Base-by-base conservation (phyloP, 2,797 vertebrate species). In the Rhinophrynus dorsalis region DNA sequence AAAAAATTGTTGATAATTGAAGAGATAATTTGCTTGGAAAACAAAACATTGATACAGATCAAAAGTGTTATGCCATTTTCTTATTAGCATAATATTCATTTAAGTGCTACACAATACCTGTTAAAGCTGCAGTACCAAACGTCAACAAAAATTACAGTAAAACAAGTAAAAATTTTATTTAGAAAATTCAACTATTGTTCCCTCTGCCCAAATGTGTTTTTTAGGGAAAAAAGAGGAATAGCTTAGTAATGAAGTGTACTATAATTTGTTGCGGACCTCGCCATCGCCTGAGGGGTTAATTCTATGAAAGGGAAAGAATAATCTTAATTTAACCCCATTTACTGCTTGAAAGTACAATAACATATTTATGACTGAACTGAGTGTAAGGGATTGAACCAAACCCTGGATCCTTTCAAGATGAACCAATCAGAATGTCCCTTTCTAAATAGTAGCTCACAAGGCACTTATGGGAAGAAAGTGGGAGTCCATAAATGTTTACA, bases 91-190 rank as follows among this genome's bases (percentile, higher is more conserved):
- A 57, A 65, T 58, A 47, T 89, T 86, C 88, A 92, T 88, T 93
- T 98, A 99, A 99, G 96, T 98, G 97, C 97, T 97, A 95, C 91
- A 93, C 92, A 90, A 89, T 84, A 89, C 58, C 55, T 66, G 45
- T 73, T 73, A 73, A 73, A 73, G 70, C 62, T 67, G 62, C 62
- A 66, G 62, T 73, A 72, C 69, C 69, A 72, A 72, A 66, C 40
- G 44, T 44, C 44, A 52, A 72, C 23, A 59, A 50, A 33, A 21
- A 55, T 35, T 3, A 58, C 20, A 51, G 61, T 3, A 10, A 45
- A 23, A 56, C 17, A 57, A 30, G 10, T 33, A 33, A 11, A 21
- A 68, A 42, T 42, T 42, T 47, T 23, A 63, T 12, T 20, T 33
- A 51, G 12, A 58, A 26, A 24, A 58, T 20, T 20, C 24, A 66